These are phyloP conservation scores for Albula glossodonta DNA, from an alignment of 2,113 vertebrate species.

Conservation along the genomic window DNA sequence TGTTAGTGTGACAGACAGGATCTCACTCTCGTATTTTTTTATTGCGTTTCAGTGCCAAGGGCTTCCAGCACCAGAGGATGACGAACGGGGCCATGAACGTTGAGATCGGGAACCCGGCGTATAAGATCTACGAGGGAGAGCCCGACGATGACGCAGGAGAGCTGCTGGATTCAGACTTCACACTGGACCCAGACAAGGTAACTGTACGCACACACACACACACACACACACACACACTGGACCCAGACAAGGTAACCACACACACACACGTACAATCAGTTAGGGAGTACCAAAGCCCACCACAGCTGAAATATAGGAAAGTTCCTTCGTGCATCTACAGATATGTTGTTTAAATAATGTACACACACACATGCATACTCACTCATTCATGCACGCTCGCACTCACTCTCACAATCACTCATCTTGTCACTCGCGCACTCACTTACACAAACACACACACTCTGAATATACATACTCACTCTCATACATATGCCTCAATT, in stretches of 20 bases:
- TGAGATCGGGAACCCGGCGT: constrained; percentile 95
- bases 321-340: too few species aligned
- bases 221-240: neutral
- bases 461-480: too few species aligned
- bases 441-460: too few species aligned
- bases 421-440: too few species aligned
- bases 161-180: constrained; percentile 90
- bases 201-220: constrained; percentile 7
- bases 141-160: constrained; percentile 90
- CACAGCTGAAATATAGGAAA: too few species aligned
- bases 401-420: too few species aligned
- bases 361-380: too few species aligned
- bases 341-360: too few species aligned
- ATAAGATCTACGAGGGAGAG: constrained; percentile 97
- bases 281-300: too few species aligned
- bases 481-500: too few species aligned
- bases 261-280: neutral
- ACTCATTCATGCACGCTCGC: too few species aligned
- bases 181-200: constrained; percentile 94
- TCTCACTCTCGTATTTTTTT: constrained; percentile 17
- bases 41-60: constrained; percentile 82
- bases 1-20: neutral
- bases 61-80: constrained; percentile 97
- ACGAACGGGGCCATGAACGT: constrained; percentile 96
- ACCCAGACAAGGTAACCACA: neutral